Conservation (phyloP, 2,113 vertebrate genomes). For the Cnemophilus loriae region DNA sequence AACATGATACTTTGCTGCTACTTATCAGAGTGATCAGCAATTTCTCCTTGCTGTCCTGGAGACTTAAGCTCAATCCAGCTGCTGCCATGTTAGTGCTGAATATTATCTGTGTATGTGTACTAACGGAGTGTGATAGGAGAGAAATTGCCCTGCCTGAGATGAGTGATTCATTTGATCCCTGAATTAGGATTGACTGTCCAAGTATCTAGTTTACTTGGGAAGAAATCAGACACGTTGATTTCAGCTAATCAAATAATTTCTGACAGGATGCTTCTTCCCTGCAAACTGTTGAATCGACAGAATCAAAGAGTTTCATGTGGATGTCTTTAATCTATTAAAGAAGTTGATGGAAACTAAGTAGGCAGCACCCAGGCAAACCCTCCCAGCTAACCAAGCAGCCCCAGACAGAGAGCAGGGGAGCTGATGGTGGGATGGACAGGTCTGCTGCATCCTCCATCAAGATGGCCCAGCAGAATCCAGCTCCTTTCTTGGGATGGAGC, state of each 20-base stretch:
- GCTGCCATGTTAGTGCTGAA: background rate
- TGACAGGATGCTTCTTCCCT: background rate
- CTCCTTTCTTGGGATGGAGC: background rate
- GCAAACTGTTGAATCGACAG: background rate
- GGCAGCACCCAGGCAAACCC: background rate
- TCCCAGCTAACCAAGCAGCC: background rate
- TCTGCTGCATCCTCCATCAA: background rate
- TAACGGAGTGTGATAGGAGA: background rate
- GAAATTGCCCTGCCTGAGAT: accelerated
- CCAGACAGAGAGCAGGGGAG: background rate
- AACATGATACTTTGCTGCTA: accelerated
- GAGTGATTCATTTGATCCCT: background rate
- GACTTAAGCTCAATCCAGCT: background rate
- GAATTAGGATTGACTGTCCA: background rate
- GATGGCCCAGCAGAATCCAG: background rate
- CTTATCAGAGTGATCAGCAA: background rate
- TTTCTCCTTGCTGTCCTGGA: background rate
- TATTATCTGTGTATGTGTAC: background rate
- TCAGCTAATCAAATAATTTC: background rate
- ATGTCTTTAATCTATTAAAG: background rate
- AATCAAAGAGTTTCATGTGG: background rate
- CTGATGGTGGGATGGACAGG: background rate
- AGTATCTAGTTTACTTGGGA: background rate
- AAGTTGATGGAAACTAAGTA: background rate
- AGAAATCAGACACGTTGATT: background rate